Evolutionary conservation across 2,113 vertebrate genomes (phyloP).

Genomic region (Aptenodytes patagonicus): DNA sequence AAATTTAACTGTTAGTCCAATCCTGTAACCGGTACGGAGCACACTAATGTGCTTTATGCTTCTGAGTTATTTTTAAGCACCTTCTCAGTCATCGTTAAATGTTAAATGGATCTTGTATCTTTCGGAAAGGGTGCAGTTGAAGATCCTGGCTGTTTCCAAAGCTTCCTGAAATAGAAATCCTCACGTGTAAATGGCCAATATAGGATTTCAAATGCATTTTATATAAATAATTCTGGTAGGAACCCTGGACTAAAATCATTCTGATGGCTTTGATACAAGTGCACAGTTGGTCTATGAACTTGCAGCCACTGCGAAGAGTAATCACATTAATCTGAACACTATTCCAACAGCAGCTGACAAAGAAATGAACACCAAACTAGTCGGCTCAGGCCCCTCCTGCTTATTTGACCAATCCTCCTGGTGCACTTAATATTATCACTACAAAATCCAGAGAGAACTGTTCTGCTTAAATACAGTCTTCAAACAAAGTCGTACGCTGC

Average conservation of each 20-base stretch:
- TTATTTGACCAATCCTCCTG: constrained; percentile 12
- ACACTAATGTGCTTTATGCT: neutral
- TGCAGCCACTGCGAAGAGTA: constrained; percentile 1
- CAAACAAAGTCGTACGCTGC: neutral
- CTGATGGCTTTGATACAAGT: constrained; percentile 37
- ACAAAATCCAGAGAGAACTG: neutral
- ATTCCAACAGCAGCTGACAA: constrained; percentile 32
- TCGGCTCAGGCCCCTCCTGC: neutral
- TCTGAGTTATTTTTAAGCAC: constrained; percentile 56
- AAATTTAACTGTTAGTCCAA: neutral
- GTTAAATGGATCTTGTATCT: constrained; percentile 64
- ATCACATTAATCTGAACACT: constrained; percentile 24
- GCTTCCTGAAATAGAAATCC: constrained; percentile 58
- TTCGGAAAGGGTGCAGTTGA: constrained; percentile 42
- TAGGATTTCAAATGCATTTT: constrained; percentile 56
- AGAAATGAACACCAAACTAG: constrained; percentile 20
- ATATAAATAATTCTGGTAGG: constrained; percentile 54
- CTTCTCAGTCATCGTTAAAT: constrained; percentile 56
- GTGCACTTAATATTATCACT: neutral
- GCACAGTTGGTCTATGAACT: constrained; percentile 49
- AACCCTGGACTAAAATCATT: constrained; percentile 36
- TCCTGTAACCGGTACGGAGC: neutral
- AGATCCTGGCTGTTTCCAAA: constrained; percentile 51
- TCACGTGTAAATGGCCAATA: constrained; percentile 53
- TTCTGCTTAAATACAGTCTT: neutral